phyloP scores from a whole-genome alignment of 2,888 invertebrate genomes.

The Caenorhabditis sulstoni region DNA sequence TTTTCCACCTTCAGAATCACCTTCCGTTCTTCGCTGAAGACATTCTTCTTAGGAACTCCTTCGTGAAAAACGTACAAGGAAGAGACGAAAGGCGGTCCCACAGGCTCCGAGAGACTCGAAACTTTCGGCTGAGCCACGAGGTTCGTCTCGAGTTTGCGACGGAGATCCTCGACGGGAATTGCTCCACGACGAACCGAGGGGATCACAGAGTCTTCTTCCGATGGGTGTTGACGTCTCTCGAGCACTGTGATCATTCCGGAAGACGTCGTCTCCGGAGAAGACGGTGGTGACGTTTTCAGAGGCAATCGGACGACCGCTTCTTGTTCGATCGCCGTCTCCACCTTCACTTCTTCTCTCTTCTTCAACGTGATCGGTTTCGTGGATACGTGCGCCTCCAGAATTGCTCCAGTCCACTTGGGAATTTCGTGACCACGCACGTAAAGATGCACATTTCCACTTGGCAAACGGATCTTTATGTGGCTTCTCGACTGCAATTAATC shows the following conservation, averaged over 20 bases:
- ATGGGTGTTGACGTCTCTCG: conserved; percentile 39
- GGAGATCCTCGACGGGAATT: conserved; percentile 28
- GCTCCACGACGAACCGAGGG: conserved; percentile 48
- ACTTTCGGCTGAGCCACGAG: neutral
- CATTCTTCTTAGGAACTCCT: conserved; percentile 6
- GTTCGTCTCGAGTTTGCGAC: conserved; percentile 18
- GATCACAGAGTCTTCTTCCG: conserved; percentile 27
- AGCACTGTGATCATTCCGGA: too few species aligned
- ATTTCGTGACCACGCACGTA: conserved; percentile 46
- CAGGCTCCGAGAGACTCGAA: neutral
- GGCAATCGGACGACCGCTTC: neutral
- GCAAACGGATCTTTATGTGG: conserved; percentile 49
- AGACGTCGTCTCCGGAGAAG: conserved; percentile 16
- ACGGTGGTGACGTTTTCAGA: conserved; percentile 4
- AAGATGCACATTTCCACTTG: conserved; percentile 49
- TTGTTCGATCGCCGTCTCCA: conserved; percentile 13
- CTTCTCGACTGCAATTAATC: conserved; percentile 21
- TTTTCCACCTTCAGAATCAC: conserved; percentile 11
- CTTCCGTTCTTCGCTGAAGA: conserved; percentile 5
- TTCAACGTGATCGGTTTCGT: neutral
- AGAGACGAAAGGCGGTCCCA: neutral
- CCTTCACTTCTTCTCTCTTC: neutral
- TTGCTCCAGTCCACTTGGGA: conserved; percentile 43
- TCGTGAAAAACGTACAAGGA: conserved; percentile 29
- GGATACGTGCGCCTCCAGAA: conserved; percentile 37